Evolutionary conservation across 2,888 invertebrate species (phyloP), one percentile per base, ranked within the genome.

Genomic region (Rhagium mordax): DNA sequence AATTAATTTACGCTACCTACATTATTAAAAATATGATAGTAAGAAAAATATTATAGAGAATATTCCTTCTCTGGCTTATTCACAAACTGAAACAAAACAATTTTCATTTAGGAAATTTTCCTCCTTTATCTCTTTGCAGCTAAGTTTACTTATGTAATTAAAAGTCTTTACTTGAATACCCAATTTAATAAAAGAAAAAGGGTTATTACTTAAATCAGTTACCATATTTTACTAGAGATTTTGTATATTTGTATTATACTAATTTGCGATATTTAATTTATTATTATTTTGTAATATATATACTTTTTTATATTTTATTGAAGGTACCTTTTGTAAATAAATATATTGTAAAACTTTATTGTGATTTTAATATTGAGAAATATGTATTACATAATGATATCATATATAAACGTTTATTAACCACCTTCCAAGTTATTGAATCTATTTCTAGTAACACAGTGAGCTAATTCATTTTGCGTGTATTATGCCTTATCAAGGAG

Each of bases 291-390:
- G 55, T 48, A 20, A 62, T 21, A 20, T 60, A 41, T 29, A 33
- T 21, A n/a, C 48, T 62, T 62, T 47, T 62, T 47, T 47, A 62
- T 62, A 47, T 47, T 62, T 62, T 62, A 62, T 62, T 48, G 47
- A 21, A 62, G 15, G 20, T 62, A 62, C 41, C 15, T 62, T 62
- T 62, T 62, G 24, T 62, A 62, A 62, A 62, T 62, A 62, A 62
- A 62, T 21, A 48, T 48, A 62, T 18, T 48, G 33, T 60, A 41
- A 33, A 60, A 60, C 16, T 51, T 18, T 18, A 16, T 41, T 18
- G 0, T 4, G 3, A 33, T 41, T 27, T 41, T 60, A 21, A n/a
- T n/a, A n/a, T n/a, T n/a, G n/a, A n/a, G n/a, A n/a, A n/a, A n/a
- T n/a, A n/a, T n/a, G n/a, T n/a, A n/a, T n/a, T n/a, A n/a, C n/a